Percentiles rank a stretch among this genome's conserved stretches.
Conservation (phyloP, 2,113 vertebrate genomes). For the Rhinolophus sinicus region DNA sequence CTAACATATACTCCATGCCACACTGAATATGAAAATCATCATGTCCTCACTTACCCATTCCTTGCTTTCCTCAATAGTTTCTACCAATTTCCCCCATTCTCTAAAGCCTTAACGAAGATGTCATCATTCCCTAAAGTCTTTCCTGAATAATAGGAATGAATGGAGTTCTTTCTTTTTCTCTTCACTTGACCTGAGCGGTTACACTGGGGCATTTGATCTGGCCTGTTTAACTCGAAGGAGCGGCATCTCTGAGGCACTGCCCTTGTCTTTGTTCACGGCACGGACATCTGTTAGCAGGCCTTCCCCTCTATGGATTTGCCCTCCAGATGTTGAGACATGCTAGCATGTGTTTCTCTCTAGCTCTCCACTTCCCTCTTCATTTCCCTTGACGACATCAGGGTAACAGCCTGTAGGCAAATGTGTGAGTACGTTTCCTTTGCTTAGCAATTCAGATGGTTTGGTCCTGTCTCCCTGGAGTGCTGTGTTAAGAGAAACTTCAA, state of each 20-base stretch:
- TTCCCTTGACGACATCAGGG: neutral
- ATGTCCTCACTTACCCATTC: neutral
- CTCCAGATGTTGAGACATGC: neutral
- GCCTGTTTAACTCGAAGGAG: neutral
- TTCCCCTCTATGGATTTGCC: neutral
- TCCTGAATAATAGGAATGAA: neutral
- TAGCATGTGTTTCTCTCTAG: neutral
- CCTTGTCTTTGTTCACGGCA: neutral
- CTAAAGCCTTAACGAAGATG: neutral
- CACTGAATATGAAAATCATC: neutral
- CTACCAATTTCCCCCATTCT: neutral
- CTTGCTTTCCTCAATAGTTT: rapidly evolving
- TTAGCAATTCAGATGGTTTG: neutral
- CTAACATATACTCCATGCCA: rapidly evolving
- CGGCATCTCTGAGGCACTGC: neutral
- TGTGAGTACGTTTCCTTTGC: neutral
- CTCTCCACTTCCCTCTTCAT: neutral
- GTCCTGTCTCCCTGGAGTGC: neutral
- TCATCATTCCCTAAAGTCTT: neutral
- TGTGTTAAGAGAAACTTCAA: neutral
- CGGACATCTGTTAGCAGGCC: neutral
- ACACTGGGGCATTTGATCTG: neutral
- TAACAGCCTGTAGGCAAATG: neutral
- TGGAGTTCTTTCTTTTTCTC: neutral
- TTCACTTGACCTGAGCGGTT: neutral